A percentile compares a stretch with the other conserved stretches of the same genome.
Conservation (phyloP, 2,797 vertebrate genomes). For the Picus viridis region DNA sequence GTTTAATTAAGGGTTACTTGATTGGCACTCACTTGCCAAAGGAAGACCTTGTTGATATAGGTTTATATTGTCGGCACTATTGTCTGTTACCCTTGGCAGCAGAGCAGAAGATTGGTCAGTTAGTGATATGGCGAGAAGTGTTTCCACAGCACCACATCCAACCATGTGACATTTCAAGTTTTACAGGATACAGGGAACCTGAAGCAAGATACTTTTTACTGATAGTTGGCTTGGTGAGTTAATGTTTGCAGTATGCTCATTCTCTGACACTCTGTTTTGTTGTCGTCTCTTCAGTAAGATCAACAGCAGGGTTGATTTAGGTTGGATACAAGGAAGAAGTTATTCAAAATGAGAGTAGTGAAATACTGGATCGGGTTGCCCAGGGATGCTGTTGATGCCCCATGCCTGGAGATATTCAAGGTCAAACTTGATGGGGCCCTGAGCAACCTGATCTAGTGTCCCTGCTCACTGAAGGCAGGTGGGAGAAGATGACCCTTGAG, state of each 20-base stretch:
- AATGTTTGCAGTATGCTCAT: accelerated
- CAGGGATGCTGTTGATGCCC: too few relatives aligned
- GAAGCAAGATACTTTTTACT: conserved; percentile 91
- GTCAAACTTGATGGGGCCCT: too few relatives aligned
- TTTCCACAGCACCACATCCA: conserved; percentile 85
- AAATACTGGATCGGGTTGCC: too few relatives aligned
- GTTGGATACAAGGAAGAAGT: too few relatives aligned
- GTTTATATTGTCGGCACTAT: conserved; percentile 91
- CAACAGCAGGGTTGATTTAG: too few relatives aligned
- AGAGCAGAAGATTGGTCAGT: conserved; percentile 87
- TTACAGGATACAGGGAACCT: conserved; percentile 76
- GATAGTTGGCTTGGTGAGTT: conserved; percentile 92
- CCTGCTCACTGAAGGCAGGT: too few relatives aligned
- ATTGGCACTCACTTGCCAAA: conserved; percentile 92
- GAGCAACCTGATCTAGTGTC: too few relatives aligned
- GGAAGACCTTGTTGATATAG: conserved; percentile 90
- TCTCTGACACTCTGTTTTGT: not conserved
- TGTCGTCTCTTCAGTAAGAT: not conserved
- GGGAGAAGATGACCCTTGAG: too few relatives aligned
- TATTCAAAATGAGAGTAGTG: too few relatives aligned
- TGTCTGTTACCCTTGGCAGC: conserved; percentile 89
- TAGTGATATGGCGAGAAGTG: conserved; percentile 95
- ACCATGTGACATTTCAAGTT: not conserved
- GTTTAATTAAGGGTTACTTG: conserved; percentile 88
- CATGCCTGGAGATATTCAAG: too few relatives aligned